Evolutionary conservation across 1,140 invertebrate species (phyloP), one percentile per base, ranked within the genome.

Genomic region (Diachasma alloeum): DNA sequence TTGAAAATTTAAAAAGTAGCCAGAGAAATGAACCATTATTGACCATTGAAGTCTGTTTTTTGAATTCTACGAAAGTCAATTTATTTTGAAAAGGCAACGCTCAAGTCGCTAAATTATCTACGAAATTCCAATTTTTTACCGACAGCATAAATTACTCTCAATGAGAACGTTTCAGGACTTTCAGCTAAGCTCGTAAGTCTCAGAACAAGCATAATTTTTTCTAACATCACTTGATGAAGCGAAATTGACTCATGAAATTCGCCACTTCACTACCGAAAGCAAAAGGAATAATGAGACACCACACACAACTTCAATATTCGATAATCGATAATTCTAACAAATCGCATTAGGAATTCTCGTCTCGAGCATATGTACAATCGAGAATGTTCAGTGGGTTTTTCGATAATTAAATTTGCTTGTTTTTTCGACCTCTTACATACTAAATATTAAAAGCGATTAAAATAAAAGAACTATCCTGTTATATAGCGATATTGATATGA

Each of bases 351-450:
- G 59, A n/a, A 63, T 26, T 26, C 24, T 63, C 15, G n/a, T 63
- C 4, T 39, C 31, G 24, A 59, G 31, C 56, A 22, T 70, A 53
- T 72, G 53, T 36, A 74, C 59, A 63, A 37, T 56, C 59, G 72
- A 74, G 72, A 66, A 22, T 42, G 19, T 56, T 56, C 31, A 59
- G 22, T 24, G 11, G 22, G 15, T 42, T 59, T 63, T 74, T 74
- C 53, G 71, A 72, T 72, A 72, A 53, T 72, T 72, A 72, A 74
- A 74, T 74, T 74, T 67, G 59, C 73, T 74, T 67, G 1, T 67
- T 42, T 66, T 36, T 74, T 15, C 53, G 37, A 56, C 31, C 63
- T 74, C 73, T 42, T n/a, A 70, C 22, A 13, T 44, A 70, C 37
- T 44, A 56, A 66, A 42, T 44, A 66, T 56, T 56, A 1, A 56